A percentile compares a stretch with the other conserved stretches of the same genome.
Evolutionary conservation across 2,888 invertebrate species (phyloP).

Genomic region (Phymatocera aterrima): DNA sequence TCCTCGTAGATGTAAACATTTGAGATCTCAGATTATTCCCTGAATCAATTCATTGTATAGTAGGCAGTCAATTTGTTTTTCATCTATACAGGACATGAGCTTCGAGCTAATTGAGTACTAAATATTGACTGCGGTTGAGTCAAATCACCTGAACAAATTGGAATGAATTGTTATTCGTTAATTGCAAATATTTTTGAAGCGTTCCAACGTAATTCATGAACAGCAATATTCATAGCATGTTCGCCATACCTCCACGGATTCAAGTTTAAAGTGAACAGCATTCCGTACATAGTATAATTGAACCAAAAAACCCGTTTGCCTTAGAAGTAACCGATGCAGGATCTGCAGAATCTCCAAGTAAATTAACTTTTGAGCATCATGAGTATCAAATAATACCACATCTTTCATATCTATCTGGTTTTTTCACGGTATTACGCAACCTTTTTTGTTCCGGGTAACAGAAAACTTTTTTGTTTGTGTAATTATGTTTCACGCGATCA

Average conservation of each 20-base stretch:
- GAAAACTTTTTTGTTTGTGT: no score
- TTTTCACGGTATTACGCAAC: background rate
- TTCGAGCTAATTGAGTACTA: background rate
- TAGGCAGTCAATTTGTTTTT: no score
- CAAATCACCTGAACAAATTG: no score
- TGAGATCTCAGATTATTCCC: background rate
- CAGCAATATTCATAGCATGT: background rate
- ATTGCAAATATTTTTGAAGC: background rate
- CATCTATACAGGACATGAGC: background rate
- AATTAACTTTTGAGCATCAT: background rate
- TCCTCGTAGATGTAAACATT: background rate
- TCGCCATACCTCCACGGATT: background rate
- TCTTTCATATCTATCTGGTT: background rate
- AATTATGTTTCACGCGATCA: no score
- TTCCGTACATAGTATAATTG: background rate
- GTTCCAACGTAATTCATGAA: background rate
- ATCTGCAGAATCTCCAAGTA: background rate
- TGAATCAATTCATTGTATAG: no score
- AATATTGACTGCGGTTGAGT: background rate
- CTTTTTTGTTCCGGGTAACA: background rate
- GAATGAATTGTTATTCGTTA: no score
- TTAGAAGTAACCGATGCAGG: background rate
- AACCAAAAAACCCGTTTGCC: background rate
- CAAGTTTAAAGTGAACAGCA: background rate
- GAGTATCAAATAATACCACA: background rate